A percentile compares a stretch with the other conserved stretches of the same genome.
phyloP scores from a whole-genome alignment of 2,113 vertebrate genomes.

The Bubo scandiacus region DNA sequence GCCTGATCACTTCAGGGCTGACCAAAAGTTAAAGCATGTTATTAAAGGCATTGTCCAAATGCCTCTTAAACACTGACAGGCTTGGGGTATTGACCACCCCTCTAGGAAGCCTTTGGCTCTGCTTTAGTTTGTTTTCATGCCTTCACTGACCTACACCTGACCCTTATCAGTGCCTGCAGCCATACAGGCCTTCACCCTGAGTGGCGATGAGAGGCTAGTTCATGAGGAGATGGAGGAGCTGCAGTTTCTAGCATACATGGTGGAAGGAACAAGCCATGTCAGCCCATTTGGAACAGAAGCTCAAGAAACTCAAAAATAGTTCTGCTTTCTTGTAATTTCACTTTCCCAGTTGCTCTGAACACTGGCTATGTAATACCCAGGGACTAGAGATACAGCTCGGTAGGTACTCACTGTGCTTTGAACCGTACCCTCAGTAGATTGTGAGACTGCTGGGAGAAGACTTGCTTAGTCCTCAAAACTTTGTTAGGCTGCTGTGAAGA shows the following conservation, averaged over 20 bases:
- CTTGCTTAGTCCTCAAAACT: not conserved
- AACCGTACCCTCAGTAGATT: accelerated
- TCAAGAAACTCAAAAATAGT: not conserved
- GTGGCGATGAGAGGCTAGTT: not conserved
- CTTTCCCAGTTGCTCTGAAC: not conserved
- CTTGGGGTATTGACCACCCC: not conserved
- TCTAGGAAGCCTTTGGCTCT: not conserved
- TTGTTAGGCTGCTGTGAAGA: not conserved
- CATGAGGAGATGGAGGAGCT: not conserved
- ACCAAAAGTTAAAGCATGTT: not conserved
- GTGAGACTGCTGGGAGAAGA: not conserved
- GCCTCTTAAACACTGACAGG: not conserved
- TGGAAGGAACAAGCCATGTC: not conserved
- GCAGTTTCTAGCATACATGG: not conserved
- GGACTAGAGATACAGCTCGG: not conserved
- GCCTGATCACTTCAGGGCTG: not conserved
- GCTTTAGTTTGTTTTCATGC: not conserved
- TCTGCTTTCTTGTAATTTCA: not conserved
- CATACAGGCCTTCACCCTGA: not conserved
- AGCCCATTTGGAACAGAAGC: not conserved
- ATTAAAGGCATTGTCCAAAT: not conserved
- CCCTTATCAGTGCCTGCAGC: not conserved
- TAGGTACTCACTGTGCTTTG: not conserved
- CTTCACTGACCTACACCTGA: not conserved
- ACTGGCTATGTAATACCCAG: not conserved